Conservation (phyloP, 2,797 vertebrate genomes). For the Gymnoscopelus braueri region DNA sequence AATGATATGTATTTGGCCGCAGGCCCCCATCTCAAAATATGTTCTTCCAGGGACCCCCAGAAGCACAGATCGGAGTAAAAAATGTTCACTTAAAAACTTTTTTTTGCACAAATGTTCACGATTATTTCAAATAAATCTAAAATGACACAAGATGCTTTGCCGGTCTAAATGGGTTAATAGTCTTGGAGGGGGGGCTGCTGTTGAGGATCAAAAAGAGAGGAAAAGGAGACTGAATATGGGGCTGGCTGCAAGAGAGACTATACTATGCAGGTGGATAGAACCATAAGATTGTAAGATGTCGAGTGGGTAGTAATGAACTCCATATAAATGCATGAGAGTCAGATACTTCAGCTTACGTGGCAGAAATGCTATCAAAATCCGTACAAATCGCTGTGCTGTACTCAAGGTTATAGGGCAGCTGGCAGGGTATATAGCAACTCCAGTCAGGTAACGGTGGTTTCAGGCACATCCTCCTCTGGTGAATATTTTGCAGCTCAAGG, state of each 20-base stretch:
- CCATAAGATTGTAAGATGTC: conserved; percentile 18
- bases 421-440: conserved; percentile 3
- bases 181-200: conserved; percentile 1
- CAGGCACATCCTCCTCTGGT: conserved; percentile 4
- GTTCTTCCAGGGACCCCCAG: no score
- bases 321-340: conserved; percentile 23
- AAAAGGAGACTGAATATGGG: conserved; percentile 14
- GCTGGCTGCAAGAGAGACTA: conserved; percentile 7
- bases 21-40: no score
- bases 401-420: conserved; percentile 6
- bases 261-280: conserved; percentile 38
- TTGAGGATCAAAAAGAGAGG: conserved; percentile 7
- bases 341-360: conserved; percentile 11
- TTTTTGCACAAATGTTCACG: no score
- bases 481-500: conserved; percentile 19
- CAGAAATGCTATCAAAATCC: conserved; percentile 10
- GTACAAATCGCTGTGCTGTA: conserved; percentile 6
- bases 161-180: background rate
- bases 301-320: conserved; percentile 19
- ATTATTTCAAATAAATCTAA: no score
- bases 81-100: no score
- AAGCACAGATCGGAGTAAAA: no score
- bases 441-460: background rate
- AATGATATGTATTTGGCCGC: no score
- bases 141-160: no score